phyloP scores from a whole-genome alignment of 1,140 invertebrate genomes.

The Nylanderia fulva region DNA sequence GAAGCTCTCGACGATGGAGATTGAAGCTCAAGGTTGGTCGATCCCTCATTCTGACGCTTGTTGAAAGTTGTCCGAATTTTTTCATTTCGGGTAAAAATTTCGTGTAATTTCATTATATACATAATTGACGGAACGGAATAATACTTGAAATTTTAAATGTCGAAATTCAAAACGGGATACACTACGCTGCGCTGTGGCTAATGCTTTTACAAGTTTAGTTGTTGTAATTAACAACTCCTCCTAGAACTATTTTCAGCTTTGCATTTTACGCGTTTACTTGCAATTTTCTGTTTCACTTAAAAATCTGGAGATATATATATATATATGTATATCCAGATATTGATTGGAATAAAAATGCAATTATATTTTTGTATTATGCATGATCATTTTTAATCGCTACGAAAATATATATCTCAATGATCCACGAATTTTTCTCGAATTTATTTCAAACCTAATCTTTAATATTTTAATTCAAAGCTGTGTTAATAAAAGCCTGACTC shows the following conservation, averaged over 20 bases:
- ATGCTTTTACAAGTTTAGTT: neutral
- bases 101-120: neutral
- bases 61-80: slow-evolving; percentile 13
- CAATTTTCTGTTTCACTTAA: neutral
- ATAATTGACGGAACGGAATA: neutral
- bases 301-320: neutral
- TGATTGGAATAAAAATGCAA: neutral
- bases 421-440: neutral
- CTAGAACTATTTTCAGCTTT: neutral
- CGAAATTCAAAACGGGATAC: neutral
- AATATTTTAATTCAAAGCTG: neutral
- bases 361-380: neutral
- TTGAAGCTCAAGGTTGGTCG: slow-evolving; percentile 16
- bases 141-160: too few species aligned
- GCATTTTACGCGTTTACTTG: neutral
- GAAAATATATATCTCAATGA: neutral
- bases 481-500: neutral
- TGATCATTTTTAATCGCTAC: neutral
- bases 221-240: neutral
- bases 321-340: too few species aligned
- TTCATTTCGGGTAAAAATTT: slow-evolving; percentile 33
- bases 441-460: neutral
- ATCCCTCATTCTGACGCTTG: slow-evolving; percentile 18
- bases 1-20: neutral
- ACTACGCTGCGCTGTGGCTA: neutral